Evolutionary conservation across 1,140 invertebrate genomes (phyloP).

Genomic region (Nixonia krombeini): DNA sequence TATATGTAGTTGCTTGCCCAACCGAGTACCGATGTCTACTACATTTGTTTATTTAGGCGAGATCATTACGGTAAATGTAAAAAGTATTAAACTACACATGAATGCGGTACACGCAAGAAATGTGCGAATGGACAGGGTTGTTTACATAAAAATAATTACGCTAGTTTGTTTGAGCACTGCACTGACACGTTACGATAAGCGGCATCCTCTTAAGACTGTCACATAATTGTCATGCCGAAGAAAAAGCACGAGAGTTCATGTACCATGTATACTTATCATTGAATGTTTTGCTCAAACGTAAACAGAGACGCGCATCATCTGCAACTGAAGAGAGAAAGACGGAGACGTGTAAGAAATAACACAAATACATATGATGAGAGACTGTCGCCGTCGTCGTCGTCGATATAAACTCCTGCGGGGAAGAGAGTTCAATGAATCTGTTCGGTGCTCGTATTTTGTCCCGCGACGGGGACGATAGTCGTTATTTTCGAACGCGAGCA

Average conservation of each 20-base stretch:
- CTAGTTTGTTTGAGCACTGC: not conserved
- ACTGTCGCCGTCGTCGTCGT: slow-evolving; percentile 2
- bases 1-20: too few relatives aligned
- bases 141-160: too few relatives aligned
- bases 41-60: not conserved
- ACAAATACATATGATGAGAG: not conserved
- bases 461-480: not conserved
- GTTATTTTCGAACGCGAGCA: slow-evolving; percentile 2
- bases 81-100: not conserved
- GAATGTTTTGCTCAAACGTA: not conserved
- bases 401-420: slow-evolving; percentile 2
- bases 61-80: not conserved
- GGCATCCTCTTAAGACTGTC: not conserved
- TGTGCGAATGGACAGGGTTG: too few relatives aligned
- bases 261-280: not conserved
- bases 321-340: not conserved
- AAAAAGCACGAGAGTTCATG: not conserved
- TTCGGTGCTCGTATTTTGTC: slow-evolving; percentile 2
- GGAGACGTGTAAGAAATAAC: not conserved
- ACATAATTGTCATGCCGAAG: not conserved
- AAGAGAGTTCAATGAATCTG: slow-evolving; percentile 4
- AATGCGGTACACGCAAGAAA: too few relatives aligned
- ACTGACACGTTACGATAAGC: not conserved
- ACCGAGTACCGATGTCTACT: too few relatives aligned
- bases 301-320: not conserved